Base-by-base conservation (phyloP, 2,888 invertebrate species). In the Bombylius major region DNA sequence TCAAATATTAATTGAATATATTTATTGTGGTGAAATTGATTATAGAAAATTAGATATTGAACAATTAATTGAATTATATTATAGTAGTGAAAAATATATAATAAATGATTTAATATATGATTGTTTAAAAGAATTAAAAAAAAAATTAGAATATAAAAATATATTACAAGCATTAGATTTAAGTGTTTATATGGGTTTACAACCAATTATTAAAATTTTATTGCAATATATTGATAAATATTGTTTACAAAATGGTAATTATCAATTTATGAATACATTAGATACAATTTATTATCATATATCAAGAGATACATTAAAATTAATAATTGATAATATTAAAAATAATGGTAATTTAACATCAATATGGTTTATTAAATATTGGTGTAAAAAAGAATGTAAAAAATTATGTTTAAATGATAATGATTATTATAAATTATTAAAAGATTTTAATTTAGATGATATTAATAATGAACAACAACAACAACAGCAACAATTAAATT, bases 81-180 rank as follows among this genome's bases (percentile, higher is more conserved):
- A 74, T 58, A 67, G 70, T 5, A 70, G 71, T 3, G 72, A 73
- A 53, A 74, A 74, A 61, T 74, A 74, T 63, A 60, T 74, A 44
- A 60, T 74, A 44, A 65, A 63, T 36, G 68, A 71, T 32, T 64
- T 74, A 5, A 66, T 65, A 31, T 42, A 63, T 4, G 65, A 66
- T 50, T 67, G 69, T 7, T 56, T 73, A 47, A 55, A 66, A 45
- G 68, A 67, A 32, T 66, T 73, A 36, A 66, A 66, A 47, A 62
- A 62, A 34, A 72, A 71, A 58, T 57, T 73, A 50, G 67, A 71
- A 32, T 72, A 69, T 60, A 63, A 66, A 33, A 73, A 73, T 56
- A 70, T 74, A n/a, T 61, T 73, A 54, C 69, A 70, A 4, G 69
- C 73, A 0, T 59, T 74, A 34, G 72, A 73, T 59, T 59, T 73